Conservation (phyloP, 2,113 vertebrate species). For the Rana temporaria region DNA sequence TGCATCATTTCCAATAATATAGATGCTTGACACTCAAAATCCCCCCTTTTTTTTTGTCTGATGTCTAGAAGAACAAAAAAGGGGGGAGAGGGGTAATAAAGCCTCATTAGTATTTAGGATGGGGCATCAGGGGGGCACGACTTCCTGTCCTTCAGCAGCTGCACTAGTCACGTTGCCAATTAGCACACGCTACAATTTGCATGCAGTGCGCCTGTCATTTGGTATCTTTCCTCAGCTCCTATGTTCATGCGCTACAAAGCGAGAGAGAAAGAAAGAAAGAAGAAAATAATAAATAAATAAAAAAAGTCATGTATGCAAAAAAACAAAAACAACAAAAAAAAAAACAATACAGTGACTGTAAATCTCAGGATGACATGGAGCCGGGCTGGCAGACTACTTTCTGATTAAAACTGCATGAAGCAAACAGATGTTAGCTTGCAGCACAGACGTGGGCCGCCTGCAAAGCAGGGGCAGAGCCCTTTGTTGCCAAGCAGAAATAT, state of each 20-base stretch:
- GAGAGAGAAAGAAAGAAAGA: neutral
- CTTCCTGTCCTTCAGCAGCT: slow-evolving; percentile 5
- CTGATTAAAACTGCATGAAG: slow-evolving; percentile 55
- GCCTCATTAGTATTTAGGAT: slow-evolving; percentile 8
- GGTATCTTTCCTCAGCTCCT: neutral
- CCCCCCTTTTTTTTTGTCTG: neutral
- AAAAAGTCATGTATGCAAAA: slow-evolving; percentile 36
- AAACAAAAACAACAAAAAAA: neutral
- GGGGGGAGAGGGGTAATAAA: neutral
- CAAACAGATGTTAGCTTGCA: slow-evolving; percentile 47
- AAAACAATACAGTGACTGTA: slow-evolving; percentile 33
- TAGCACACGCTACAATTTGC: slow-evolving; percentile 45
- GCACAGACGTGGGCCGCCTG: slow-evolving; percentile 40
- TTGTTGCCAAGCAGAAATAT: slow-evolving; percentile 21
- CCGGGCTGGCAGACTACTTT: slow-evolving; percentile 44
- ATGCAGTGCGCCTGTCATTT: neutral
- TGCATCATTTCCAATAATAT: neutral
- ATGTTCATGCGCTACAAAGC: slow-evolving; percentile 20
- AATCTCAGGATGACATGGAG: slow-evolving; percentile 49
- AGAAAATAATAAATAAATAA: no score
- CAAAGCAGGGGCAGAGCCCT: slow-evolving; percentile 37
- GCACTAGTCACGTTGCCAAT: slow-evolving; percentile 22
- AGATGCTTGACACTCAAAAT: neutral
- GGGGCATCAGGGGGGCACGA: neutral
- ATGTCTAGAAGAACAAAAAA: neutral